These are phyloP conservation scores for Leptobrachium ailaonicum DNA, from an alignment of 2,113 vertebrate species.

Conservation along the genomic window DNA sequence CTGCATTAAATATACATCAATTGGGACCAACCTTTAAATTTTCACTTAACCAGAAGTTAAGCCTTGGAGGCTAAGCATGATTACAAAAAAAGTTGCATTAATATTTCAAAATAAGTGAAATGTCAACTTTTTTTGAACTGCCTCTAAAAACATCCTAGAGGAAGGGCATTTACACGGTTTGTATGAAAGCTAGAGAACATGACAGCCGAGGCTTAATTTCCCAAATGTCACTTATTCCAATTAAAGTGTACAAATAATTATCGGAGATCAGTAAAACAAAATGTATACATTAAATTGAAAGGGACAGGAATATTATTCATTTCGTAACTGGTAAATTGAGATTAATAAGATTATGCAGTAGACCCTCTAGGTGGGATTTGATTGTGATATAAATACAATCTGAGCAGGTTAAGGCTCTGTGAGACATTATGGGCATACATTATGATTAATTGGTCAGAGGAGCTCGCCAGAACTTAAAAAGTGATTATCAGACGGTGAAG, in stretches of 20 bases:
- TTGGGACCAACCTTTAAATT: constrained; percentile 45
- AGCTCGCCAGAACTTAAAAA: constrained; percentile 45
- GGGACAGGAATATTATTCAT: neutral
- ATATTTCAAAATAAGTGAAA: constrained; percentile 42
- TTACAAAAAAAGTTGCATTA: constrained; percentile 40
- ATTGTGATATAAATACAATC: constrained; percentile 51
- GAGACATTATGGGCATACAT: no score
- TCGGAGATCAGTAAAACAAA: constrained; percentile 50
- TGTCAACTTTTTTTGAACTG: constrained; percentile 40
- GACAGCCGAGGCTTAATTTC: constrained; percentile 48
- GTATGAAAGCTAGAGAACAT: constrained; percentile 30
- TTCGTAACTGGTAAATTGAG: constrained; percentile 35
- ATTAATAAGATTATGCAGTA: neutral
- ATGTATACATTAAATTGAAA: constrained; percentile 44
- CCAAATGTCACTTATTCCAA: constrained; percentile 46
- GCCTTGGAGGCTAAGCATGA: constrained; percentile 16
- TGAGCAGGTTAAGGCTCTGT: constrained; percentile 48
- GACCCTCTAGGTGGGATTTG: neutral
- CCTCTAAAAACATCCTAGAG: constrained; percentile 44
- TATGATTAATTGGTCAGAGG: constrained; percentile 54
- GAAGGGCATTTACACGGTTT: constrained; percentile 47
- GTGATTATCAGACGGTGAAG: constrained; percentile 60
- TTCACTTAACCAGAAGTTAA: constrained; percentile 36
- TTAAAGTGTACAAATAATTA: constrained; percentile 36
- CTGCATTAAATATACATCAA: constrained; percentile 47